A percentile compares a stretch with the other conserved stretches of the same genome.
These are phyloP conservation scores for Corvus cornix DNA, from an alignment of 2,113 vertebrate genomes.

Conservation along the genomic window DNA sequence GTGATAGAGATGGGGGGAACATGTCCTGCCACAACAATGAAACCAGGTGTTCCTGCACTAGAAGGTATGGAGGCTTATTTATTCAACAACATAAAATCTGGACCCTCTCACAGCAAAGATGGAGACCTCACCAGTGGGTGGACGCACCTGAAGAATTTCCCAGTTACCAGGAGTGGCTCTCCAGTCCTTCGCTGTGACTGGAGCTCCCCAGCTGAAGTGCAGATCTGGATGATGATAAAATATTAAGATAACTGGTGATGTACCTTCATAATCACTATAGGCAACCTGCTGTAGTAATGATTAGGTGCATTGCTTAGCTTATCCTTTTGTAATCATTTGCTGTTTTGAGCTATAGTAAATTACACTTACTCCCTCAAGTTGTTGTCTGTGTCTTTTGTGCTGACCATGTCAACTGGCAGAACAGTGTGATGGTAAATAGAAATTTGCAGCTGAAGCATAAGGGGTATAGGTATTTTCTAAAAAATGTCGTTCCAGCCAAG, in stretches of 20 bases:
- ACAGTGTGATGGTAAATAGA: background rate
- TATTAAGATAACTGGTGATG: no score
- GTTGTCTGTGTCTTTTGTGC: background rate
- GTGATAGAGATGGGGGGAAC: background rate
- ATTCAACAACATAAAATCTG: background rate
- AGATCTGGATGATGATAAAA: background rate
- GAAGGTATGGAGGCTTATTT: background rate
- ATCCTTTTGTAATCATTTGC: background rate
- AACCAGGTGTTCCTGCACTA: background rate
- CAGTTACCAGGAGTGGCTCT: background rate
- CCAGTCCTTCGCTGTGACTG: background rate
- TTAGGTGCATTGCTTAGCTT: background rate
- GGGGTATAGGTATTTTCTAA: background rate
- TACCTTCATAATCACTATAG: background rate
- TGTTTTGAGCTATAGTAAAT: background rate
- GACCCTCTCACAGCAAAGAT: background rate
- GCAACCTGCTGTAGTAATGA: background rate
- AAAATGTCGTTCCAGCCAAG: background rate
- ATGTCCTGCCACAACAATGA: background rate
- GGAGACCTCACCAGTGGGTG: fast-evolving
- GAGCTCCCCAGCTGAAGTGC: background rate
- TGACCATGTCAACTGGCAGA: background rate
- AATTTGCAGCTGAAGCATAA: background rate
- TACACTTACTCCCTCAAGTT: background rate
- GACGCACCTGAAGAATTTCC: background rate